phyloP scores from a whole-genome alignment of 2,797 vertebrate species.

The Tragopan temminckii region DNA sequence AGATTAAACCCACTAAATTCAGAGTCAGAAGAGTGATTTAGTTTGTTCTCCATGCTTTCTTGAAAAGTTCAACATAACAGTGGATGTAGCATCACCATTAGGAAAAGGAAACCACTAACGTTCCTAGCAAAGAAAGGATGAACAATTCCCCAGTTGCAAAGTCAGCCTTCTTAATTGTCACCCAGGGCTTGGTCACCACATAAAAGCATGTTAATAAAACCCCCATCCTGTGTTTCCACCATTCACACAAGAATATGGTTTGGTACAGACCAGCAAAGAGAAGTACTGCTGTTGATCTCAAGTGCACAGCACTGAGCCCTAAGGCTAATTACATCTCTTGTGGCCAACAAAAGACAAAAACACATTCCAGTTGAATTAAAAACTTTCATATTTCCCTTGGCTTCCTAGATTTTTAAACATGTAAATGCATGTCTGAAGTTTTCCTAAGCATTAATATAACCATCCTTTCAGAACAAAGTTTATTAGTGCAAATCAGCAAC shows the following conservation, averaged over 20 bases:
- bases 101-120: not conserved
- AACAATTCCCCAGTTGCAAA: not conserved
- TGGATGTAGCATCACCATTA: not conserved
- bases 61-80: not conserved
- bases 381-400: not conserved
- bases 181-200: not conserved
- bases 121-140: not conserved
- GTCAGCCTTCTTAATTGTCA: not conserved
- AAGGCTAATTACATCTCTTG: not conserved
- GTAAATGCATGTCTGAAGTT: not conserved
- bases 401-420: not conserved
- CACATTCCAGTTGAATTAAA: not conserved
- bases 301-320: not conserved
- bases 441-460: not conserved
- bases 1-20: not conserved
- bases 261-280: accelerated
- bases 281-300: not conserved
- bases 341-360: not conserved
- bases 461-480: not conserved
- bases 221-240: not conserved
- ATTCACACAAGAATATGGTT: not conserved
- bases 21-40: not conserved
- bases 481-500: not conserved
- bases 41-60: accelerated
- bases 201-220: not conserved